phyloP scores from a whole-genome alignment of 2,888 invertebrate genomes.

The Volucella inflata region DNA sequence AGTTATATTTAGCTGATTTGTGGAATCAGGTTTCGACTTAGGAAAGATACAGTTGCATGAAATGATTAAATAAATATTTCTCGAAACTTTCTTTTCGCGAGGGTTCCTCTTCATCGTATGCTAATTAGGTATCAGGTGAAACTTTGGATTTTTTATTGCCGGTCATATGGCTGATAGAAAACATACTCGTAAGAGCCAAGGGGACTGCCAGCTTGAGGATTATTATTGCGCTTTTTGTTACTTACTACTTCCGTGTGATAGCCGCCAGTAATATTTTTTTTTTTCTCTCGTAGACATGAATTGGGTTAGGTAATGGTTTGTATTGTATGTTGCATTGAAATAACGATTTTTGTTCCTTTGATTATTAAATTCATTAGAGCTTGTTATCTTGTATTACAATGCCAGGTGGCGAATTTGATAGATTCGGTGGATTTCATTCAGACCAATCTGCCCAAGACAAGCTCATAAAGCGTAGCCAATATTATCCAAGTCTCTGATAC shows the following conservation, averaged over 20 bases:
- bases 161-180: conserved; percentile 25
- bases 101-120: conserved; percentile 35
- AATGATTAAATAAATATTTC: conserved; percentile 32
- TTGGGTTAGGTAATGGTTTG: conserved; percentile 1
- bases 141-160: conserved; percentile 44
- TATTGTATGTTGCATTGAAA: too few relatives aligned
- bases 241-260: conserved; percentile 37
- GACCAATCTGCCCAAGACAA: too few relatives aligned
- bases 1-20: conserved; percentile 13
- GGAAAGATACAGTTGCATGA: conserved; percentile 42
- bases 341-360: too few relatives aligned
- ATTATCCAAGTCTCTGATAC: too few relatives aligned
- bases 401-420: too few relatives aligned
- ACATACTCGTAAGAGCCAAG: neutral
- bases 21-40: neutral
- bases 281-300: neutral
- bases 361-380: too few relatives aligned
- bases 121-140: conserved; percentile 57
- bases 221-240: neutral
- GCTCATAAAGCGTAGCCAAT: too few relatives aligned
- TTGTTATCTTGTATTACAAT: too few relatives aligned
- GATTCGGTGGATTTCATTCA: too few relatives aligned
- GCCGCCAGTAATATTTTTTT: conserved; percentile 19
- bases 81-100: conserved; percentile 70
- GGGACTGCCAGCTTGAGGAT: conserved; percentile 23